Evolutionary conservation across 2,113 vertebrate genomes (phyloP), one percentile per base, ranked within the genome.

Genomic region (Gorsachius goisagi): DNA sequence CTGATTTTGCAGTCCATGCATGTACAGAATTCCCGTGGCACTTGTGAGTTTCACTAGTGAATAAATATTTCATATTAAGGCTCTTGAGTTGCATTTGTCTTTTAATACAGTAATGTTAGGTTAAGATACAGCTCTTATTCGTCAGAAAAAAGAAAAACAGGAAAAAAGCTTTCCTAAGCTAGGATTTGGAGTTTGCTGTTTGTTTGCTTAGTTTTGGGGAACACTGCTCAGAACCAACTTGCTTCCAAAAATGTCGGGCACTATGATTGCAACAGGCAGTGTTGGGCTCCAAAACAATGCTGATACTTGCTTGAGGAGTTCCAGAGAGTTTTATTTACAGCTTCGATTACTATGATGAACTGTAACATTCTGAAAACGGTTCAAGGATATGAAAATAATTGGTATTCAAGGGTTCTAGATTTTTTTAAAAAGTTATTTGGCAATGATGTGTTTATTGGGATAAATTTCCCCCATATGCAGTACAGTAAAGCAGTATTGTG

Each of bases 111-210:
- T 39, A 62, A 23, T 12, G 6, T 50, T 64, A 69, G 59, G 30
- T 68, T 33, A 37, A 82, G 17, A 3, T 45, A 33, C 15, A 37
- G n/a, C 19, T 50, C 27, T 88, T 39, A 71, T 52, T 55, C 1
- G 0, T 18, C 53, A 9, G 28, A 11, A 26, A 37, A 27, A 8
- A n/a, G 17, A 33, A 9, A 24, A 30, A 2, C 11, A 22, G 16
- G 2, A 52, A 28, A 62, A 59, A 35, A 30, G 2, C 35, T 66
- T 60, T 85, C 12, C 23, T 76, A 23, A 55, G 11, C 2, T 63
- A 20, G 20, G 20, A 22, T 72, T 79, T 93, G 56, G 62, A 66
- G 62, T 76, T 79, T 88, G 37, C 39, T 69, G 22, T 68, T 56
- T 53, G 24, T 32, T 82, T 83, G 37, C 45, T 49, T 71, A 15